Conservation (phyloP, 1,140 invertebrate genomes). For the Cydia pomonella region DNA sequence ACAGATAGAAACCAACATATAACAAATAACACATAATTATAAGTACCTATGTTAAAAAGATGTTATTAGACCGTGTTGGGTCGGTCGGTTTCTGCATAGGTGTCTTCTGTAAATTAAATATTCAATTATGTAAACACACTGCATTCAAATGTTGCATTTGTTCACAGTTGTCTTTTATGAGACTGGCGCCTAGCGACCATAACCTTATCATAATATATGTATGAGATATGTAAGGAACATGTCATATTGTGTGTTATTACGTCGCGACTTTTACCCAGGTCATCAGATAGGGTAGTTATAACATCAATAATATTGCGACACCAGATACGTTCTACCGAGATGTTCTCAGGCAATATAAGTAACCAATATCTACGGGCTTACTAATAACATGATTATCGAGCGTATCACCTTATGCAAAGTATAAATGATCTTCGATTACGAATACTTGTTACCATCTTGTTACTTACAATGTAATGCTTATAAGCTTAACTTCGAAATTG, state of each 20-base stretch:
- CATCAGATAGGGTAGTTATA: neutral
- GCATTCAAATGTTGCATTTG: conserved; percentile 2
- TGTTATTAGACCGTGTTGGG: neutral
- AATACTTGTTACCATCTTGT: no score
- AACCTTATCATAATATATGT: no score
- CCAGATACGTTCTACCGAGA: neutral
- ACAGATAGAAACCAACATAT: no score
- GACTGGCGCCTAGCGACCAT: conserved; percentile 1
- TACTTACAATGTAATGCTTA: no score
- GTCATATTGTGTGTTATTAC: neutral
- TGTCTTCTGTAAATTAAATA: neutral
- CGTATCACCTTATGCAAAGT: neutral
- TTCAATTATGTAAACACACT: neutral
- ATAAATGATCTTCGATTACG: no score
- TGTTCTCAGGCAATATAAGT: neutral
- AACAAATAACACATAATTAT: no score
- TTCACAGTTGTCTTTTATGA: neutral
- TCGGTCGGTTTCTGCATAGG: neutral
- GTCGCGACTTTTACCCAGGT: neutral
- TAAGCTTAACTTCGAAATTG: no score
- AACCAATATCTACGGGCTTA: neutral
- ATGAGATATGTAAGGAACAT: neutral
- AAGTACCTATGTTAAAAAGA: neutral
- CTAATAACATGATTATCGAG: neutral
- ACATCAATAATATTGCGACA: neutral